A percentile compares a stretch with the other conserved stretches of the same genome.
These are phyloP conservation scores for Muricea muricata DNA, from an alignment of 92 coral and sea anemone species.

Conservation along the genomic window DNA sequence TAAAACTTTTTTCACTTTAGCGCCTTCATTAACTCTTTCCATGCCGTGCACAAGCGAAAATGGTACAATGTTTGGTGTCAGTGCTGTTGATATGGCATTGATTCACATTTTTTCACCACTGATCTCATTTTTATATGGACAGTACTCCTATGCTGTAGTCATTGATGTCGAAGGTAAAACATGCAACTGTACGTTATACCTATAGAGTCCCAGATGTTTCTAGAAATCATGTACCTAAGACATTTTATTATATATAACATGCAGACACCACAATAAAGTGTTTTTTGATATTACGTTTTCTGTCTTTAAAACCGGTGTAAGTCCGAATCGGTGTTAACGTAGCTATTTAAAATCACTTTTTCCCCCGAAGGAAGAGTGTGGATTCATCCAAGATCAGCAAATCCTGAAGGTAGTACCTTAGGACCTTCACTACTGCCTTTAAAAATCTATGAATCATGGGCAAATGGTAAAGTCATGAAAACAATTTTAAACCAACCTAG, in stretches of 20 bases:
- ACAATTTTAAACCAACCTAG: not conserved
- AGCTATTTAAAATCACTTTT: too few relatives aligned
- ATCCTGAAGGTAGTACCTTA: conserved; percentile 22
- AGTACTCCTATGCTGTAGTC: conserved; percentile 29
- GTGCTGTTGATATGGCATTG: conserved; percentile 69
- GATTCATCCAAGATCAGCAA: conserved; percentile 35
- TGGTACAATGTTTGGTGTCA: conserved; percentile 66
- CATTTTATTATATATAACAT: too few relatives aligned
- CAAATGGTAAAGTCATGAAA: not conserved
- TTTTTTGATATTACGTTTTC: not conserved
- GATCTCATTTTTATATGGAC: conserved; percentile 38
- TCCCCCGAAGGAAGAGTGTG: conserved; percentile 29
- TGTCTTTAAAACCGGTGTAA: not conserved
- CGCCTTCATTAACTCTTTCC: conserved; percentile 57
- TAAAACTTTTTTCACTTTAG: not conserved
- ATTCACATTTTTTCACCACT: conserved; percentile 61
- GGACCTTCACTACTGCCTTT: conserved; percentile 38
- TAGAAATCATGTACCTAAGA: too few relatives aligned
- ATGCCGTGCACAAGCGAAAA: conserved; percentile 48
- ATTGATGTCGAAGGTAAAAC: conserved; percentile 30
- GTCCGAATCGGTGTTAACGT: not conserved
- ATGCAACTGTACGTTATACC: too few relatives aligned
- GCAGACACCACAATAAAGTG: not conserved
- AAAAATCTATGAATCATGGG: conserved; percentile 41
- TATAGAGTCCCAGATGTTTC: too few relatives aligned